Base-by-base conservation (phyloP, 2,113 vertebrate genomes). In the Myodes glareolus region DNA sequence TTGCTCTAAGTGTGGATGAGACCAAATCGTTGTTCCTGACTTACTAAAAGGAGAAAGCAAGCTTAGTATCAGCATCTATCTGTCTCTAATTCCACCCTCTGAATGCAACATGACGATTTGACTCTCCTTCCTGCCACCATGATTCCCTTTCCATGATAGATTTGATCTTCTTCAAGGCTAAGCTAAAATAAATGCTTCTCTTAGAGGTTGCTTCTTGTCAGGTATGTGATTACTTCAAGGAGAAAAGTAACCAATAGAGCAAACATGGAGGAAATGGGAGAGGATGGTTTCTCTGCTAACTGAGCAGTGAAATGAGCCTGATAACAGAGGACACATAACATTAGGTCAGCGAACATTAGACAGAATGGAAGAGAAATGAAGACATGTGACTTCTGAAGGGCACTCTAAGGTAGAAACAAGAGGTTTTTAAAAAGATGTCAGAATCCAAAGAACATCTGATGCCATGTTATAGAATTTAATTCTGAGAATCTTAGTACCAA, bases 101-200 rank as follows among this genome's bases (percentile, higher is more conserved):
- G 63, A 50, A 68, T 23, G 5, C 19, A 47, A 7, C 7, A 2
- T 50, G 63, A 86, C 2, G 1, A 36, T 42, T 1, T 21, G 3
- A 65, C 63, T 68, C 31, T 67, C 27, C 4, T 3, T 68, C 33
- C 4, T 68, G 29, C 16, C 8, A 3, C 10, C 27, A 33, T 50
- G 10, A 12, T 39, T 65, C 8, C 1, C 1, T 42, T 27, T 8
- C 4, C 10, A 50, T 1, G 29, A 7, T 13, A 33, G 31, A 67
- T 12, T 67, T 42, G 36, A 36, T 12, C 9, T 16, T 36, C 16
- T 47, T 3, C 19, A 68, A 68, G 11, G 16, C 39, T 47, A 33
- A 36, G 45, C 10, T 68, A 21, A 47, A 23, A 36, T 45, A 50
- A 67, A 67, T 45, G 27, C 27, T 47, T 12, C 77, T 36, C 52